Base-by-base conservation (phyloP, 2,797 vertebrate genomes). In the Pangasius larnaudii region DNA sequence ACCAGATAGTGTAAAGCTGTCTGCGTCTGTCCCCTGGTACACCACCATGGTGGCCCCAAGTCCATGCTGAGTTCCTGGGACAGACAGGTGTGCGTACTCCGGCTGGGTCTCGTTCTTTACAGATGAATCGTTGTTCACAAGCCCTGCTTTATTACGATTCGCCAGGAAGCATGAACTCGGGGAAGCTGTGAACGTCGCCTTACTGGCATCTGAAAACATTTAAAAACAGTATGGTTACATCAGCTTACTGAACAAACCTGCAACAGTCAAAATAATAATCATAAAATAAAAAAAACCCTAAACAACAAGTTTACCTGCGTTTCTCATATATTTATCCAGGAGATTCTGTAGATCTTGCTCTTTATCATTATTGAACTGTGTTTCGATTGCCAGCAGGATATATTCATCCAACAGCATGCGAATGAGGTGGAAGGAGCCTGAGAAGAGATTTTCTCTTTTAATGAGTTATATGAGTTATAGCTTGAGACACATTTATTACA, bases 371-470 rank as follows among this genome's bases (percentile, higher is more conserved):
- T 99, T 99, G 94, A 99, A 99, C 91, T 99, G 99, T 19, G 99
- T 99, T 94, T 99, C 99, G 94, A 99, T 97, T 80, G 98, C 98
- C 30, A 99, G 89, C 86, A 99, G 96, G 94, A 99, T 99, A 93
- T 99, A 99, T 92, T 99, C 99, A 87, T 99, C 99, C n/a, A 99
- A 92, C 91, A 99, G 96, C 99, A 99, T 99, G 91, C 99, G 94
- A 91, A 99, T 98, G 93, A 99, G 95, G 92, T 99, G 99, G 95
- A 99, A 99, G 89, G 99, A 99, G 88, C 98, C 99, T 99, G 94
- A 91, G 75, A 77, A 16, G 24, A 90, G 59, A 88, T 36, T 36
- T 78, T 59, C 53, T 46, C 46, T 39, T 39, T 39, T 39, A 22
- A 9, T 58, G 36, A 9, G 14, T 49, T 75, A 30, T n/a, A 14